Base-by-base conservation (phyloP, 2,113 vertebrate species). In the Phocoena phocoena region DNA sequence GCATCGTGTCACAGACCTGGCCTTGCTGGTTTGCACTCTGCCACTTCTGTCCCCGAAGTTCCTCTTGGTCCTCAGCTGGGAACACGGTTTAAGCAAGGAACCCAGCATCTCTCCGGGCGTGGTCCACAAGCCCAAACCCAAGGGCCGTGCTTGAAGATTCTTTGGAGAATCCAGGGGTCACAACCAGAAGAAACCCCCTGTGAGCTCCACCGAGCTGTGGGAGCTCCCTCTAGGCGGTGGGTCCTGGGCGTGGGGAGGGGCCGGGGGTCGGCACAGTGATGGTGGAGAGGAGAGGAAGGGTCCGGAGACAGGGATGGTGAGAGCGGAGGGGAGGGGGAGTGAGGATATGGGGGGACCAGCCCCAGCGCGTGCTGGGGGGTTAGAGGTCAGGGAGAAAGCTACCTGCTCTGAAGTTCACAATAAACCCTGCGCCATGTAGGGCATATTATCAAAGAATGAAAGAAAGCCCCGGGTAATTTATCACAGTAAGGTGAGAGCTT, bases 361-460 rank as follows among this genome's bases (percentile, higher is more conserved):
- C 55, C 28, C 70, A 25, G n/a, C 9, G 17, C 9, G 1, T 1
- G 14, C 4, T 26, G 31, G 0, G 28, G 6, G 38, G 2, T 9
- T 41, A 58, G 82, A 53, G 86, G 23, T 26, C n/a, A 4, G 20
- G 41, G 55, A 53, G 47, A 58, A 90, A 79, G 38, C 68, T 28
- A 2, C 31, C 71, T 62, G 47, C 28, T 47, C 13, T 70, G 58
- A n/a, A 17, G n/a, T 38, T 65, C n/a, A 33, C 33, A 17, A 21
- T 11, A 70, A 82, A 73, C 60, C 20, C 44, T 67, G 77, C 36
- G 1, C 12, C 4, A 12, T 13, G 10, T 60, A n/a, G 76, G 63
- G 60, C 62, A 60, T 31, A 4, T 25, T 77, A 31, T 38, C 68
- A 50, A 41, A 26, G 36, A 33, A 15, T 17, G 28, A 62, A 86